A percentile compares a stretch with the other conserved stretches of the same genome.
These are phyloP conservation scores for Acromyrmex charruanus DNA, from an alignment of 1,140 invertebrate genomes.

Conservation along the genomic window DNA sequence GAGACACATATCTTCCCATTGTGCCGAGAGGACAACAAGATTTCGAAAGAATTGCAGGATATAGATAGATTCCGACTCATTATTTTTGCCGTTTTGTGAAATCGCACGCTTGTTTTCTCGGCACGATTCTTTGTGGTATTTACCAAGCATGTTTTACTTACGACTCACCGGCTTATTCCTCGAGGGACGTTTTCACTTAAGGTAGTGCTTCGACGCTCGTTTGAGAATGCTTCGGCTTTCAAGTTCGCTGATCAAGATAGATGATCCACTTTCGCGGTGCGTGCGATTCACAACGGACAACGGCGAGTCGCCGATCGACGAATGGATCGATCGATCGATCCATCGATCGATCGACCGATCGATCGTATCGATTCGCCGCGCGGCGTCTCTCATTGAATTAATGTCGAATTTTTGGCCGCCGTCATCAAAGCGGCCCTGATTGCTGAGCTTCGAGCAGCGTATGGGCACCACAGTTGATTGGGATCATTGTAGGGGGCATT, in stretches of 20 bases:
- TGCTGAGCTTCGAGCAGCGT: constrained; percentile 75
- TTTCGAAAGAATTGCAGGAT: constrained; percentile 74
- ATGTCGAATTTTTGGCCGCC: constrained; percentile 69
- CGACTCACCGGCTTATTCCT: constrained; percentile 8
- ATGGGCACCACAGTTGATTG: constrained; percentile 81
- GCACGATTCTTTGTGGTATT: background rate
- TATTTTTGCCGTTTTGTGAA: background rate
- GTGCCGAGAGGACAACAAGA: constrained; percentile 68
- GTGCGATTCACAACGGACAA: constrained; percentile 40
- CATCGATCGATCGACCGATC: constrained; percentile 31
- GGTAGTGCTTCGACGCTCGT: constrained; percentile 35
- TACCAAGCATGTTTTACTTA: background rate
- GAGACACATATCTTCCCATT: constrained; percentile 36
- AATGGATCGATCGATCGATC: constrained; percentile 34
- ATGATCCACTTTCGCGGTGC: constrained; percentile 57
- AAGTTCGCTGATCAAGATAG: constrained; percentile 56
- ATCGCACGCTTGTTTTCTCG: background rate
- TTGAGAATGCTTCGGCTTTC: constrained; percentile 53
- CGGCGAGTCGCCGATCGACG: constrained; percentile 32
- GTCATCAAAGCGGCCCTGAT: constrained; percentile 78
- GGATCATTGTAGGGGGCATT: constrained; percentile 84
- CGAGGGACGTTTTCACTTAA: constrained; percentile 35
- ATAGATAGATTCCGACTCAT: constrained; percentile 27
- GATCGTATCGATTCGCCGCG: constrained; percentile 43
- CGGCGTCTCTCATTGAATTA: constrained; percentile 60